Base-by-base conservation (phyloP, 2,797 vertebrate species). In the Semotilus atromaculatus region DNA sequence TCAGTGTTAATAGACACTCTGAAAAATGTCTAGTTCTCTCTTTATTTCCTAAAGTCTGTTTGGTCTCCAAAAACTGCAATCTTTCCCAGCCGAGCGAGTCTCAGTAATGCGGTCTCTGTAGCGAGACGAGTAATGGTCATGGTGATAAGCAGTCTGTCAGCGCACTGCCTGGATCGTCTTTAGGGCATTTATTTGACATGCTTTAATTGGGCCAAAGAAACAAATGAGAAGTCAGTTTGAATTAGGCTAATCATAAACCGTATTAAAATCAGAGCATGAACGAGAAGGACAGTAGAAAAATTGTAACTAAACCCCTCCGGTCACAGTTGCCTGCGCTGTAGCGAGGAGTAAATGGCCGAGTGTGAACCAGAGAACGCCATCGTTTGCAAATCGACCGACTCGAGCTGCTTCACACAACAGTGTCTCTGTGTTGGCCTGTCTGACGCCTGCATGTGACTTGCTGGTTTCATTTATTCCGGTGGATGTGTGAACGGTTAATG, bases 151-250 rank as follows among this genome's bases (percentile, higher is more conserved):
- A 60, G 71, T 51, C 62, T 60, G 85, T 85, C 45, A 67, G 55
- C 2, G 58, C 86, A 84, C 40, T 4, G 82, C 29, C 43, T 16
- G 51, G 80, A 88, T 88, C 62, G 71, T 90, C 81, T 89, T 70
- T 38, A 82, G 80, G 85, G 88, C 72, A 87, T 89, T 86, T 87
- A 89, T 40, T 66, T 86, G 88, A 89, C 87, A 80, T 77, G 86
- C 87, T 90, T 88, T 91, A 92, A 93, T 92, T 93, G 91, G 88
- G 79, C 74, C 87, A 90, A 92, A 81, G 83, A 89, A 89, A 91
- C 76, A 48, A 84, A 88, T 89, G 88, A 85, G 86, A 82, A 67
- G 87, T 84, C 84, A 70, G 81, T 72, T 87, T 92, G 86, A 92
- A 92, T 92, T 90, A 91, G 78, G n/a, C 84, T 83, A 83, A 79